phyloP scores from a whole-genome alignment of 2,113 vertebrate species.

The Saguinus imperator region DNA sequence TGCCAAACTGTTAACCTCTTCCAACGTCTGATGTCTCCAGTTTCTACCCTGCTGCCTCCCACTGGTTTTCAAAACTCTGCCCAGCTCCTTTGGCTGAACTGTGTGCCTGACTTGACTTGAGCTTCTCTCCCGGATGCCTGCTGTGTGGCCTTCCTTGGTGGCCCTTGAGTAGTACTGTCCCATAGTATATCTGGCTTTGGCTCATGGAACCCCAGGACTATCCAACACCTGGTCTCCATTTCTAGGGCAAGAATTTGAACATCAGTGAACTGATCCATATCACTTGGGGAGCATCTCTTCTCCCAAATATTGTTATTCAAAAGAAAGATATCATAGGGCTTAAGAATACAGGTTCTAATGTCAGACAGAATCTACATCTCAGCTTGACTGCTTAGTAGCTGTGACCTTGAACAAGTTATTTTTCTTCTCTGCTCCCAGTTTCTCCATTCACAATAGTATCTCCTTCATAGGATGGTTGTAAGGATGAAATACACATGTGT shows the following conservation, averaged over 20 bases:
- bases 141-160: not conserved
- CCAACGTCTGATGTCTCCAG: accelerated
- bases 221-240: not conserved
- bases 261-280: not conserved
- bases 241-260: not conserved
- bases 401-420: not conserved
- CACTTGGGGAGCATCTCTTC: not conserved
- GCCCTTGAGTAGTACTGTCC: not conserved
- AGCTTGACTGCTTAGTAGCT: not conserved
- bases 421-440: not conserved
- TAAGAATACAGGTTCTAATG: not conserved
- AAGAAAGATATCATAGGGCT: not conserved
- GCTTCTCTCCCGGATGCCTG: not conserved
- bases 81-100: not conserved
- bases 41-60: not conserved
- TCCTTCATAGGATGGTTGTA: not conserved
- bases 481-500: not conserved
- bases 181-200: not conserved
- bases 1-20: not conserved
- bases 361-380: not conserved
- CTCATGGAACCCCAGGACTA: not conserved
- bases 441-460: not conserved
- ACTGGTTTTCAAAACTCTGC: not conserved
- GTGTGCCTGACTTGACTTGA: not conserved
- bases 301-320: not conserved